phyloP scores from a whole-genome alignment of 2,113 vertebrate genomes.

The Argyrosomus japonicus region DNA sequence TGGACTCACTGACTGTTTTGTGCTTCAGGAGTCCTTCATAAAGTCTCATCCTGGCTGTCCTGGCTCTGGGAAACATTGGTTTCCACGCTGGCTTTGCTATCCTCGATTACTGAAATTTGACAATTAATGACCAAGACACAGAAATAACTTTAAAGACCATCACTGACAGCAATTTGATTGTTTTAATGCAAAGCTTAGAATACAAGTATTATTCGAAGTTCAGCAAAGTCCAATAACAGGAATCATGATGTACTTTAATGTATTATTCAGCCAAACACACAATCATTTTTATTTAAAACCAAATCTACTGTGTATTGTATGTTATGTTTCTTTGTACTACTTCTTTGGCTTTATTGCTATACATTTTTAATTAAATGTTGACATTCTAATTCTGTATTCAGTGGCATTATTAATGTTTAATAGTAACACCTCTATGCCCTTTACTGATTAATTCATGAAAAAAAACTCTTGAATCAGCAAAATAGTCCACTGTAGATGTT shows the following conservation, averaged over 20 bases:
- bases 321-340: too few relatives aligned
- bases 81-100: conserved; percentile 5
- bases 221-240: neutral
- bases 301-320: neutral
- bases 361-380: neutral
- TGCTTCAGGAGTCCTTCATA: conserved; percentile 20
- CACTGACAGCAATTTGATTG: neutral
- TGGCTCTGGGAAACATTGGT: conserved; percentile 36
- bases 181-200: neutral
- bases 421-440: neutral
- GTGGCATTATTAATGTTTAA: conserved; percentile 25
- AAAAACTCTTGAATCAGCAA: conserved; percentile 1
- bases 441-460: conserved; percentile 15
- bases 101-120: conserved; percentile 25
- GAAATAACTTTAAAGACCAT: neutral
- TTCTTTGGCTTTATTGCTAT: neutral
- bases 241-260: neutral
- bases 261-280: neutral
- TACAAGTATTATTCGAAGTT: neutral
- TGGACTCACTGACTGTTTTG: neutral
- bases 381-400: neutral
- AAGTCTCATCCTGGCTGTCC: conserved; percentile 26
- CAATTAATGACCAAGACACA: neutral
- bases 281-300: neutral
- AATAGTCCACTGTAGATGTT: neutral